These are phyloP conservation scores for Mastacembelus armatus DNA, from an alignment of 2,797 vertebrate genomes.

Conservation along the genomic window DNA sequence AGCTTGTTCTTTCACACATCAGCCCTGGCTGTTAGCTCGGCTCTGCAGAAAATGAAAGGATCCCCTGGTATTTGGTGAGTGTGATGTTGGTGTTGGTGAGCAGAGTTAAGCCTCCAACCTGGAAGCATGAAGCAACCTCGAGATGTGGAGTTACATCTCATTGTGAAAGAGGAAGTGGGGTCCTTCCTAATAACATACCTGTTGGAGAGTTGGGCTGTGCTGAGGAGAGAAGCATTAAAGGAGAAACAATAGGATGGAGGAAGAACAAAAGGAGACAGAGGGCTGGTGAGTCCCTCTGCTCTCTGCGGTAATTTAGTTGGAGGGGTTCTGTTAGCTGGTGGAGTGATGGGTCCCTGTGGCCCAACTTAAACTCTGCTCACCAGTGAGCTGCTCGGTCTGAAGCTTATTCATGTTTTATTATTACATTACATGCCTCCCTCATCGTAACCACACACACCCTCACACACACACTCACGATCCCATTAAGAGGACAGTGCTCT, in stretches of 20 bases:
- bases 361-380: conserved; percentile 72
- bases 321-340: conserved; percentile 68
- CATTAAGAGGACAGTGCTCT: conserved; percentile 73
- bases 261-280: conserved; percentile 50
- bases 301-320: conserved; percentile 67
- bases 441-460: conserved; percentile 58
- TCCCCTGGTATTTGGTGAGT: background rate
- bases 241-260: conserved; percentile 37
- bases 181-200: conserved; percentile 40
- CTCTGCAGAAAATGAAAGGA: conserved; percentile 3
- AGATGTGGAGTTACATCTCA: conserved; percentile 1
- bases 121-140: conserved; percentile 7
- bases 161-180: conserved; percentile 7
- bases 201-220: conserved; percentile 28
- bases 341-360: conserved; percentile 72
- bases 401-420: conserved; percentile 77
- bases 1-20: background rate
- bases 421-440: conserved; percentile 75
- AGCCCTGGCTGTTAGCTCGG: background rate
- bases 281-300: conserved; percentile 50
- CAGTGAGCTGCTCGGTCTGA: conserved; percentile 65
- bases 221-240: conserved; percentile 35
- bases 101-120: background rate
- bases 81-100: background rate
- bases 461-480: conserved; percentile 67